Evolutionary conservation across 2,113 vertebrate genomes (phyloP).

Genomic region (Syrmaticus mikado): DNA sequence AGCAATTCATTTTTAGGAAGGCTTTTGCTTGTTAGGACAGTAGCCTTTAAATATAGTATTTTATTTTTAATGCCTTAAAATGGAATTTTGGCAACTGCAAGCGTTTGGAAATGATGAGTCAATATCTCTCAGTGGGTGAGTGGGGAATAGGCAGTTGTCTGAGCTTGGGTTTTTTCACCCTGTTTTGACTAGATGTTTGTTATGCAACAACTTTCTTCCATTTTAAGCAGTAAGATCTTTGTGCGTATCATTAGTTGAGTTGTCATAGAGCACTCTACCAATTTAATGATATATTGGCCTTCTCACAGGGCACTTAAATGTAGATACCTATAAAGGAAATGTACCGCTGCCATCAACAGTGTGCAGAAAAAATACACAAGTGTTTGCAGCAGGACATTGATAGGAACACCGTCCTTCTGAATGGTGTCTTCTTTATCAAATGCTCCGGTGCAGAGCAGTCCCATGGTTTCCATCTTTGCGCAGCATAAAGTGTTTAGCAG

Average conservation of each 20-base stretch:
- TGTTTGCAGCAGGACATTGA: neutral
- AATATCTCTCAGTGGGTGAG: neutral
- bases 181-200: slow-evolving; percentile 2
- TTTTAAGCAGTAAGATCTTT: neutral
- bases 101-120: neutral
- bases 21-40: neutral
- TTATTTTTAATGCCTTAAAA: neutral
- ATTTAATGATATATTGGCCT: neutral
- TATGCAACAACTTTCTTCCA: neutral
- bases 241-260: neutral
- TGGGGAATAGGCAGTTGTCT: neutral
- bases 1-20: neutral
- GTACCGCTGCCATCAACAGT: neutral
- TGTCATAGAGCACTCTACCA: neutral
- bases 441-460: neutral
- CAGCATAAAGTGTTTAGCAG: neutral
- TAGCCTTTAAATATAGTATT: neutral
- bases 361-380: neutral
- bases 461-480: neutral
- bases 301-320: neutral
- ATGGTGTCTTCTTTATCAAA: neutral
- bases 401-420: neutral
- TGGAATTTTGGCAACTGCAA: neutral
- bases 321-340: neutral
- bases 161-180: neutral